These are phyloP conservation scores for Acanthiza pusilla DNA, from an alignment of 2,797 vertebrate species.

Conservation along the genomic window DNA sequence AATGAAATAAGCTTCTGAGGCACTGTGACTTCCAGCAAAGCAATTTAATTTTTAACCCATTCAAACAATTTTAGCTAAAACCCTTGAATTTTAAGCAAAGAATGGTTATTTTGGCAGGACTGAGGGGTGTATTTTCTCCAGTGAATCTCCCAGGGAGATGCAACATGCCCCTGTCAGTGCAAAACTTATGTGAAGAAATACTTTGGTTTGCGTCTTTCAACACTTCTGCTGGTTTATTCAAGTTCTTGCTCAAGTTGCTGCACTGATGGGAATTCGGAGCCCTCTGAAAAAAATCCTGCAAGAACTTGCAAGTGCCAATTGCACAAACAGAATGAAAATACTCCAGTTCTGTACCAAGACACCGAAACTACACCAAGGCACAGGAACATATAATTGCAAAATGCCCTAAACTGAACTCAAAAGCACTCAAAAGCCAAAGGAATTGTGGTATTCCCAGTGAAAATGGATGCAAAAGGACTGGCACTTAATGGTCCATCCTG, in stretches of 20 bases:
- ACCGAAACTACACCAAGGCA: neutral
- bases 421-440: neutral
- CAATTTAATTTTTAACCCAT: neutral
- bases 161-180: neutral
- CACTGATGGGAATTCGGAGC: neutral
- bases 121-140: neutral
- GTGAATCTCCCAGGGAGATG: neutral
- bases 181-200: neutral
- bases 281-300: neutral
- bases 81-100: neutral
- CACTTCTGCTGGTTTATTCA: slow-evolving; percentile 1
- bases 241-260: neutral
- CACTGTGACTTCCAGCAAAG: neutral
- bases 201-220: slow-evolving; percentile 20
- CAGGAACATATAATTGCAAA: neutral
- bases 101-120: neutral
- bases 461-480: neutral
- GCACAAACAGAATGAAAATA: neutral
- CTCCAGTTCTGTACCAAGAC: rapidly evolving
- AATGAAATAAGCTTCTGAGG: neutral
- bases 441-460: neutral
- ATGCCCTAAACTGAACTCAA: neutral
- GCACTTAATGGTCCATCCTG: neutral
- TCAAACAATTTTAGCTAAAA: neutral
- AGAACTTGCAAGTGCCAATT: neutral